These are phyloP conservation scores for Oryzias sinensis DNA, from an alignment of 2,797 vertebrate genomes.

Conservation along the genomic window DNA sequence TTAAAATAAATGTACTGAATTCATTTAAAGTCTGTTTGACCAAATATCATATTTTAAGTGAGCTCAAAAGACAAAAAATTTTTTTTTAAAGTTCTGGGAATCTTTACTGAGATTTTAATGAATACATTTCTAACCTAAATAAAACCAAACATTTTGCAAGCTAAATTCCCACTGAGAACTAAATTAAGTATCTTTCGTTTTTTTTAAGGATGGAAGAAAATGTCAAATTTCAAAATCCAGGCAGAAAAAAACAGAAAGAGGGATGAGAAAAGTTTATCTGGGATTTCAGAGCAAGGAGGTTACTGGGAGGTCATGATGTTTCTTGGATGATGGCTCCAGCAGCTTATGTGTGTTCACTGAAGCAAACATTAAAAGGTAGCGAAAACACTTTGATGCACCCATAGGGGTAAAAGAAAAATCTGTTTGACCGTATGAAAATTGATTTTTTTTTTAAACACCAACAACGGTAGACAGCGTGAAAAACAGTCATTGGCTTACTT, in stretches of 20 bases:
- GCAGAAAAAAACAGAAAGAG: conserved; percentile 2
- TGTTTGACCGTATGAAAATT: conserved; percentile 23
- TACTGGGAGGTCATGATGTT: conserved; percentile 48
- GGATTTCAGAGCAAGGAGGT: conserved; percentile 58
- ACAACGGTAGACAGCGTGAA: conserved; percentile 30
- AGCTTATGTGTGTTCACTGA: conserved; percentile 34
- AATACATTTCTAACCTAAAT: not conserved
- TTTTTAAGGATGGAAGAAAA: conserved; percentile 16
- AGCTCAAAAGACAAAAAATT: too few relatives aligned
- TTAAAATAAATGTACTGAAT: too few relatives aligned
- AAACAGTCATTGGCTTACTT: conserved; percentile 51
- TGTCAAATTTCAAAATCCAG: conserved; percentile 35
- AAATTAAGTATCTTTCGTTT: conserved; percentile 6
- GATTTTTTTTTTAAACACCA: conserved; percentile 3
- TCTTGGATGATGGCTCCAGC: conserved; percentile 30
- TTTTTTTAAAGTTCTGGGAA: too few relatives aligned
- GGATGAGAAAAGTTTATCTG: conserved; percentile 22
- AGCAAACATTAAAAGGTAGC: conserved; percentile 42
- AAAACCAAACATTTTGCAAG: too few relatives aligned
- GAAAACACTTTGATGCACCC: not conserved
- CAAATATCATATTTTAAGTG: too few relatives aligned
- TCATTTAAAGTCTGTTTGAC: too few relatives aligned
- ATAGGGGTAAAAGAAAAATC: not conserved
- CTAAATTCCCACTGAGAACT: too few relatives aligned
- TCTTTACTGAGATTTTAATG: too few relatives aligned